phyloP scores from a whole-genome alignment of 2,888 invertebrate species.

The Eubasilissa splendida region DNA sequence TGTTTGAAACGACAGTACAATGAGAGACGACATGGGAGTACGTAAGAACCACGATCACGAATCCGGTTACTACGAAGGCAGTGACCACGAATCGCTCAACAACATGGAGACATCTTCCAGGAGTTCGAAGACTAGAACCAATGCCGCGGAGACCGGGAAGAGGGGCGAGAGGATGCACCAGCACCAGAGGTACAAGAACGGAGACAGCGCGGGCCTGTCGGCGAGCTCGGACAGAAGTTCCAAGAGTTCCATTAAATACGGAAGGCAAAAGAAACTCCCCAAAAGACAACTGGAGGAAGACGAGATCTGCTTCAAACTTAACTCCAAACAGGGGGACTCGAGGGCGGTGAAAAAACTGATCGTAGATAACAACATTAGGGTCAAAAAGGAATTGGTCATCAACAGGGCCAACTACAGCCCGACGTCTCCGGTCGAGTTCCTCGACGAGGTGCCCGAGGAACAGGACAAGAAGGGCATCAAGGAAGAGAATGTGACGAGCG shows the following conservation, averaged over 20 bases:
- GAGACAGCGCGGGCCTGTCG: constrained; percentile 60
- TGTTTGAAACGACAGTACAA: neutral
- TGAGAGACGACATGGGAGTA: constrained; percentile 72
- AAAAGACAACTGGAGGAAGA: constrained; percentile 63
- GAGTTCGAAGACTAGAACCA: constrained; percentile 68
- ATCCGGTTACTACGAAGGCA: constrained; percentile 88
- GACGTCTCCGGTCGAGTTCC: constrained; percentile 22
- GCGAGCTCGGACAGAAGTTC: constrained; percentile 67
- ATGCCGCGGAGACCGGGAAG: constrained; percentile 62
- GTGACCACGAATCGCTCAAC: constrained; percentile 74
- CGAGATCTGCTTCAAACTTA: constrained; percentile 34
- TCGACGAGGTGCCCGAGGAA: neutral
- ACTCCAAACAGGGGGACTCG: neutral
- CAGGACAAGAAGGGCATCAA: constrained; percentile 4
- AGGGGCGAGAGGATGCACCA: constrained; percentile 66
- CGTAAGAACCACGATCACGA: constrained; percentile 82
- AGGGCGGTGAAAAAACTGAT: neutral
- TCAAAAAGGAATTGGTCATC: constrained; percentile 6
- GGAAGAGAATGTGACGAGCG: neutral
- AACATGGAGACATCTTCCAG: constrained; percentile 72
- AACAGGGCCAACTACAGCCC: constrained; percentile 30
- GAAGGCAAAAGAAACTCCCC: constrained; percentile 64
- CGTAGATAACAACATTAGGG: neutral
- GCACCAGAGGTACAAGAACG: constrained; percentile 65
- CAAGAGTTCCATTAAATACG: constrained; percentile 60